These are phyloP conservation scores for Apostichopus leukothele DNA, from an alignment of 53 echinoderm and acorn worm species.

Conservation along the genomic window DNA sequence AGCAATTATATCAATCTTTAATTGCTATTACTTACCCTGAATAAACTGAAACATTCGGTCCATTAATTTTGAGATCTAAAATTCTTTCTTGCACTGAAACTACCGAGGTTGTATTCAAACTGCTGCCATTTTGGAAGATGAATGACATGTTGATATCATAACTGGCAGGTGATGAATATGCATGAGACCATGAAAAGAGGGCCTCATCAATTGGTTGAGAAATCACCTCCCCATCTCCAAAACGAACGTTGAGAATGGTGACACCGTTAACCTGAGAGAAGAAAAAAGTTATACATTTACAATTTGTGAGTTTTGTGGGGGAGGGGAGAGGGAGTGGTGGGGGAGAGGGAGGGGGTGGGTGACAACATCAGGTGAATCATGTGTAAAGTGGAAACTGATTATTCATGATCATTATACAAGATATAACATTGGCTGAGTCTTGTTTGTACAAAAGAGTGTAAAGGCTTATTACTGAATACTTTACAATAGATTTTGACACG, in stretches of 20 bases:
- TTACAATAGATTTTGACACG: too few species aligned
- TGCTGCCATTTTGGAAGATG: conserved; percentile 13
- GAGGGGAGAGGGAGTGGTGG: too few species aligned
- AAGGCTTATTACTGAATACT: too few species aligned
- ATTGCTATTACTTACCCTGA: conserved; percentile 52
- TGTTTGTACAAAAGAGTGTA: too few species aligned
- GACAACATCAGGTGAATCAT: too few species aligned
- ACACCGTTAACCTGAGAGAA: neutral
- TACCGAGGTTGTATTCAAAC: conserved; percentile 29
- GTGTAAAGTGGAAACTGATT: too few species aligned
- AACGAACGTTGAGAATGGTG: conserved; percentile 6
- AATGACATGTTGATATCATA: conserved; percentile 48
- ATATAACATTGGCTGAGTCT: too few species aligned
- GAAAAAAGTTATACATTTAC: neutral
- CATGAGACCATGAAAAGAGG: conserved; percentile 59
- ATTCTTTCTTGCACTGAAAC: conserved; percentile 64
- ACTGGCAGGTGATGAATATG: conserved; percentile 57
- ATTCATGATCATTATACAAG: too few species aligned
- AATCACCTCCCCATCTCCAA: conserved; percentile 26
- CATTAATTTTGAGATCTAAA: conserved; percentile 49
- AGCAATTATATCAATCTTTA: too few species aligned
- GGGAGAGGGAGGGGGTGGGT: too few species aligned
- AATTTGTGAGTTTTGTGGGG: too few species aligned
- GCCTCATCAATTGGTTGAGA: neutral
- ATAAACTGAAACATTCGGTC: conserved; percentile 60